Evolutionary conservation across 2,797 vertebrate genomes (phyloP).

Genomic region (Myotis daubentonii): DNA sequence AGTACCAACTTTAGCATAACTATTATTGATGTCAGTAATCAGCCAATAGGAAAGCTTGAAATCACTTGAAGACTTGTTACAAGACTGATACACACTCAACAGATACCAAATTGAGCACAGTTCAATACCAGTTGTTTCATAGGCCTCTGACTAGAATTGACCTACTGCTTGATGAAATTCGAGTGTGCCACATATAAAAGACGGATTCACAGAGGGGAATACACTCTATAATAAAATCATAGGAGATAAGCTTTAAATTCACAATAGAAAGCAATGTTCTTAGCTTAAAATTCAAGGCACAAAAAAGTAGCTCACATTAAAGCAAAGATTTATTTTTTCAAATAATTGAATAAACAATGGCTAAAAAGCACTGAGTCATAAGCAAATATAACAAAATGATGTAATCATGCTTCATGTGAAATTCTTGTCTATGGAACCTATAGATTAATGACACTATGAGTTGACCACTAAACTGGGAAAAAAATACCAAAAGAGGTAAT

Average conservation of each 20-base stretch:
- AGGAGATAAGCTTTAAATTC: slow-evolving; percentile 1
- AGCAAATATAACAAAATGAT: slow-evolving; percentile 29
- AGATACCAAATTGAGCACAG: not conserved
- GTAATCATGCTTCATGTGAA: not conserved
- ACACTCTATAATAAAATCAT: not conserved
- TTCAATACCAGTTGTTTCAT: not conserved
- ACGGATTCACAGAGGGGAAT: not conserved
- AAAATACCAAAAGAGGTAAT: not conserved
- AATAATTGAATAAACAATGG: slow-evolving; percentile 34
- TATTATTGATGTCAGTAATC: not conserved
- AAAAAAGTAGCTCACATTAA: not conserved
- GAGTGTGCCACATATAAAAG: not conserved
- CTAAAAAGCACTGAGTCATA: not conserved
- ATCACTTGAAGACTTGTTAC: not conserved
- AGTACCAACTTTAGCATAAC: not conserved
- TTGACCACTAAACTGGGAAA: not conserved
- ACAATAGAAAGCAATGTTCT: not conserved
- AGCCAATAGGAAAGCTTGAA: not conserved
- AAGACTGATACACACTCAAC: slow-evolving; percentile 15
- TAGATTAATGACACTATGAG: not conserved
- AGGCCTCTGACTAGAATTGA: not conserved
- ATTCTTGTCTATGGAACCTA: not conserved
- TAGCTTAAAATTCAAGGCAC: slow-evolving; percentile 41
- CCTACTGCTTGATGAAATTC: not conserved
- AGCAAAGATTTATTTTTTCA: not conserved